Evolutionary conservation across 1,140 invertebrate genomes (phyloP).

Genomic region (Agrypnia vestita): DNA sequence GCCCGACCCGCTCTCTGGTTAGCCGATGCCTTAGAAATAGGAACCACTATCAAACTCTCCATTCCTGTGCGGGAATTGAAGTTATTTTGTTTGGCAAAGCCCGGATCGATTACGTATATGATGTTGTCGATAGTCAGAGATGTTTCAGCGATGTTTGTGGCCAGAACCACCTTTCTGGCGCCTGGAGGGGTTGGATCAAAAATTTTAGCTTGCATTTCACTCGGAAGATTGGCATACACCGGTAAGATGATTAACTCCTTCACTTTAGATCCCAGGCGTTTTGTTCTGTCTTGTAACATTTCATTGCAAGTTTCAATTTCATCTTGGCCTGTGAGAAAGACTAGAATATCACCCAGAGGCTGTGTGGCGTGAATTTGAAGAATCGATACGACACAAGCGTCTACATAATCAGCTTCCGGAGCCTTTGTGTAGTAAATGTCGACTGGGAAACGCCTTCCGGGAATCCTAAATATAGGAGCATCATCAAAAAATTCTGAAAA

Average conservation of each 20-base stretch:
- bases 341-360: slow-evolving; percentile 94
- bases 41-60: slow-evolving; percentile 98
- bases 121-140: slow-evolving; percentile 99
- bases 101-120: slow-evolving; percentile 99
- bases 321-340: slow-evolving; percentile 97
- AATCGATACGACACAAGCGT: slow-evolving; percentile 96
- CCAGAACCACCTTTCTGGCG: slow-evolving; percentile 96
- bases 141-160: slow-evolving; percentile 99
- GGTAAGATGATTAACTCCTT: slow-evolving; percentile 95
- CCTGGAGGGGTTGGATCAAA: slow-evolving; percentile 96
- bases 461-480: slow-evolving; percentile 98
- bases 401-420: slow-evolving; percentile 98
- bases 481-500: slow-evolving; percentile 99
- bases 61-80: slow-evolving; percentile 98
- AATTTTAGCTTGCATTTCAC: slow-evolving; percentile 99
- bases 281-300: slow-evolving; percentile 90
- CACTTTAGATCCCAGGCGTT: slow-evolving; percentile 93
- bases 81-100: slow-evolving; percentile 99
- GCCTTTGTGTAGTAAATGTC: slow-evolving; percentile 99
- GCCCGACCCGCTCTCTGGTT: slow-evolving; percentile 95
- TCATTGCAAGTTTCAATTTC: slow-evolving; percentile 98
- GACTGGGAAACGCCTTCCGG: slow-evolving; percentile 89
- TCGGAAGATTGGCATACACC: slow-evolving; percentile 98
- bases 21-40: slow-evolving; percentile 97
- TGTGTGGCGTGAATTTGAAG: slow-evolving; percentile 98